Conservation (phyloP, 2,113 vertebrate genomes). For the Verasper variegatus region DNA sequence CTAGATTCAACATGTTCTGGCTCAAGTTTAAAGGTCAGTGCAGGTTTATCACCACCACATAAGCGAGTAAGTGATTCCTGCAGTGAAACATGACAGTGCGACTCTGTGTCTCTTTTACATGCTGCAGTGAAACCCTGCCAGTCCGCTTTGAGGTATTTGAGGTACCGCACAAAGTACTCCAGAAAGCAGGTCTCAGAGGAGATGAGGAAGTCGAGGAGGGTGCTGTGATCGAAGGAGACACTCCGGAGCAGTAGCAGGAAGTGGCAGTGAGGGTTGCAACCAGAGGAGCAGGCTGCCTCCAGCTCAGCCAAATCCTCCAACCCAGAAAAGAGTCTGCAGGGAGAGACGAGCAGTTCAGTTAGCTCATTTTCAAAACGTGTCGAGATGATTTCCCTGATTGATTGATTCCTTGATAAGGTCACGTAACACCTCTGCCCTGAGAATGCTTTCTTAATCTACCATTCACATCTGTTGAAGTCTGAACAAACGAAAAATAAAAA, state of each 20-base stretch:
- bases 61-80: neutral
- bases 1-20: neutral
- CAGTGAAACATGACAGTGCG: neutral
- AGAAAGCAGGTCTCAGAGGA: conserved; percentile 95
- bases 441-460: neutral
- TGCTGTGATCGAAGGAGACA: conserved; percentile 87
- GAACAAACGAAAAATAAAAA: too few relatives aligned
- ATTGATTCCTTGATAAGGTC: neutral
- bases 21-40: neutral
- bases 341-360: neutral
- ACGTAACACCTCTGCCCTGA: neutral
- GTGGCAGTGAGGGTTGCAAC: conserved; percentile 92
- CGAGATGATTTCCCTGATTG: neutral
- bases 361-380: neutral
- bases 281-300: conserved; percentile 67
- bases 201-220: conserved; percentile 95
- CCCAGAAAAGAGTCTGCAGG: conserved; percentile 49
- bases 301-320: neutral
- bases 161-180: conserved; percentile 92
- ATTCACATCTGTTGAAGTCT: neutral
- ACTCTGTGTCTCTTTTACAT: conserved; percentile 73
- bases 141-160: conserved; percentile 87
- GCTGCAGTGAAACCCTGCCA: conserved; percentile 80
- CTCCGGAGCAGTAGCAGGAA: conserved; percentile 88
- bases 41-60: neutral